Evolutionary conservation across 2,888 invertebrate species (phyloP).

Genomic region (Empis livida): DNA sequence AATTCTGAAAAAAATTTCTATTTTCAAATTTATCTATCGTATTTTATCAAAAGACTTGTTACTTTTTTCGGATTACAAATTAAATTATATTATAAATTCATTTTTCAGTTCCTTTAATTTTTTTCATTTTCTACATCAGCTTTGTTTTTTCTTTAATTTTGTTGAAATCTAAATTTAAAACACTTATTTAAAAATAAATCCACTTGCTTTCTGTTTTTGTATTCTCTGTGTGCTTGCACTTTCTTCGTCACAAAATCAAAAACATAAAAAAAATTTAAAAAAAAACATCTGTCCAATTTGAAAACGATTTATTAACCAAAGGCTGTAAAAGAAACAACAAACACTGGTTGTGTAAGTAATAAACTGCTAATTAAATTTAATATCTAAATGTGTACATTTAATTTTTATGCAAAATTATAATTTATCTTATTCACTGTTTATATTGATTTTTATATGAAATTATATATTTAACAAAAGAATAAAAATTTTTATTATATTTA

Average conservation of each 20-base stretch:
- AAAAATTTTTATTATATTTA: slow-evolving; percentile 5
- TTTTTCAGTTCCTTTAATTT: no score
- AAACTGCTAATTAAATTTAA: slow-evolving; percentile 2
- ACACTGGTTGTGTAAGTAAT: slow-evolving; percentile 53
- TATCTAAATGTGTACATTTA: neutral
- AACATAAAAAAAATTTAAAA: slow-evolving; percentile 10
- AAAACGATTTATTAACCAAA: slow-evolving; percentile 25
- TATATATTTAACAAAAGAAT: neutral
- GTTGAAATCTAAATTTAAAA: neutral
- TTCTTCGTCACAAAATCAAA: slow-evolving; percentile 9
- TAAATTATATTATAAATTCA: neutral
- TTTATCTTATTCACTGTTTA: neutral
- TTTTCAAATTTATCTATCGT: no score
- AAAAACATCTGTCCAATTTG: slow-evolving; percentile 15
- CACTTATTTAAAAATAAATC: no score
- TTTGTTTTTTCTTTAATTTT: neutral
- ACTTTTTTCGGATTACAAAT: no score
- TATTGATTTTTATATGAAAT: neutral
- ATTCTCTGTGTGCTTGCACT: slow-evolving; percentile 9
- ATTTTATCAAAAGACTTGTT: no score
- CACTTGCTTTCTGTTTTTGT: neutral
- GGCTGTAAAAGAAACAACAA: slow-evolving; percentile 58
- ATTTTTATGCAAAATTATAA: neutral
- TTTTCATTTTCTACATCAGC: neutral
- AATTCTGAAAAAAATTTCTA: no score